These are phyloP conservation scores for Musca vetustissima DNA, from an alignment of 1,140 invertebrate species.

Conservation along the genomic window DNA sequence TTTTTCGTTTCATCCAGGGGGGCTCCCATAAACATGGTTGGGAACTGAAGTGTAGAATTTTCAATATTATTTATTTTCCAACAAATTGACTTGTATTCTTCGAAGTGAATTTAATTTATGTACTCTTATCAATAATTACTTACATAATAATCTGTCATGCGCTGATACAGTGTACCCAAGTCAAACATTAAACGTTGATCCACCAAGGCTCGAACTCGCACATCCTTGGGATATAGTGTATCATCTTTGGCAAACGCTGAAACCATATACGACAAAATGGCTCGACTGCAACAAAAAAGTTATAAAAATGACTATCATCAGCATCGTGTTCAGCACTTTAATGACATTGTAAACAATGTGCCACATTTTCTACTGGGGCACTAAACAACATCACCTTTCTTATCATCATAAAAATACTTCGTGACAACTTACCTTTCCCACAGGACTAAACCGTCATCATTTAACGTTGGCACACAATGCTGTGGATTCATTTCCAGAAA, in stretches of 20 bases:
- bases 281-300: constrained; percentile 62
- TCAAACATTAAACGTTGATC: constrained; percentile 75
- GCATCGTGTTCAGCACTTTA: not conserved
- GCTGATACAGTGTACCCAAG: constrained; percentile 65
- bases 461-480: constrained; percentile 69
- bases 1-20: constrained; percentile 57
- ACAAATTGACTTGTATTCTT: not conserved
- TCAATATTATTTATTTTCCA: too few relatives aligned
- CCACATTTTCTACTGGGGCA: not conserved
- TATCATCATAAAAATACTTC: not conserved
- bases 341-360: not conserved
- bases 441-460: constrained; percentile 67
- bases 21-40: constrained; percentile 52
- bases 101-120: too few relatives aligned
- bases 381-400: not conserved
- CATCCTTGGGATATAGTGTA: constrained; percentile 69
- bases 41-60: constrained; percentile 53
- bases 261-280: constrained; percentile 71
- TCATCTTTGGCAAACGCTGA: constrained; percentile 69
- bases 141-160: constrained; percentile 60
- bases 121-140: constrained; percentile 39
- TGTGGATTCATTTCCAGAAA: constrained; percentile 65
- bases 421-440: constrained; percentile 58
- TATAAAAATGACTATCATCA: not conserved
- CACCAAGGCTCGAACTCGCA: constrained; percentile 66